Conservation (phyloP, 1,140 invertebrate genomes). For the Steinernema feltiae region DNA sequence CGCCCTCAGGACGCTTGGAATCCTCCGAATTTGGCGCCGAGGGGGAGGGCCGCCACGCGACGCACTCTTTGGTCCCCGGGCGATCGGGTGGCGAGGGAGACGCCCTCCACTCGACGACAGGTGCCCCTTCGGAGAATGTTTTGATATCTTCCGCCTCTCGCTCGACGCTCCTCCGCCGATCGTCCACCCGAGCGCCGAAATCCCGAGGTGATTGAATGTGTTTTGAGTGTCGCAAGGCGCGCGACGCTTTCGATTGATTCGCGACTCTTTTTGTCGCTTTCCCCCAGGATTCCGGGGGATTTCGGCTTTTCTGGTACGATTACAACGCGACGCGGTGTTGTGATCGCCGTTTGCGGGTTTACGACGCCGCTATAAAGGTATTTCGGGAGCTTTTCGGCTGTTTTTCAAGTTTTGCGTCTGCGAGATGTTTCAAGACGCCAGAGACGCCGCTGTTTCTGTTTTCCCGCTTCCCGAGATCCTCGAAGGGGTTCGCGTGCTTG, state of each 20-base stretch:
- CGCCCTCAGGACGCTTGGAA: no score
- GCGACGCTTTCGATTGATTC: not conserved
- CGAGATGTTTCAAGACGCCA: no score
- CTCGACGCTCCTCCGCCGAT: not conserved
- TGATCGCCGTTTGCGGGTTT: no score
- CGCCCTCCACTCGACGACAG: not conserved
- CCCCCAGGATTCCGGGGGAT: not conserved
- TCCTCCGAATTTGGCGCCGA: not conserved
- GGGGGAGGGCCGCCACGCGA: no score
- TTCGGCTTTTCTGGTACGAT: not conserved
- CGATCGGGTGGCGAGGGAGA: not conserved
- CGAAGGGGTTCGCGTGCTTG: no score
- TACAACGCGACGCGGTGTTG: no score
- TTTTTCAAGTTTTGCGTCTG: no score
- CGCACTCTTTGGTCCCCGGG: not conserved
- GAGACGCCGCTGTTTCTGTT: no score
- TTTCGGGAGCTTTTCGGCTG: no score
- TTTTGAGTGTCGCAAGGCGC: not conserved
- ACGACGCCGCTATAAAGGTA: no score
- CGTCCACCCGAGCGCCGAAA: not conserved
- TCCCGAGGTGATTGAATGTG: not conserved
- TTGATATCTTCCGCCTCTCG: not conserved
- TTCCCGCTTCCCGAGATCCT: no score
- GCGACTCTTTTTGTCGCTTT: not conserved
- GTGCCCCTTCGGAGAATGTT: not conserved